Conservation (phyloP, 30 jellyfish, hydroid and myxozoan genomes). For the Hydractinia symbiolongicarpus region DNA sequence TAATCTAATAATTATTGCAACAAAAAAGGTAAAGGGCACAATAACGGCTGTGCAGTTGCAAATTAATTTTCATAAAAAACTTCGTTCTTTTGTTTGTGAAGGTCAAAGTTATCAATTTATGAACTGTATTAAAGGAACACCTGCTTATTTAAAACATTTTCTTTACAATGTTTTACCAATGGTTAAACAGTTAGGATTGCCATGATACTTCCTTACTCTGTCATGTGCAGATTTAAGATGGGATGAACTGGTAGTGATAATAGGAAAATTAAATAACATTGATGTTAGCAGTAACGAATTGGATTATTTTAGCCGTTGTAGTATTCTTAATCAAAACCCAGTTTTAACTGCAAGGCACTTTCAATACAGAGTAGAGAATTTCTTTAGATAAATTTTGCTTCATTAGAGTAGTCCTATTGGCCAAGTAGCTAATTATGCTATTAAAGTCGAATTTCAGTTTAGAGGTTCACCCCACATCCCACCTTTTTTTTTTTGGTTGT, state of each 20-base stretch:
- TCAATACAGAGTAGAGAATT: constrained; percentile 42
- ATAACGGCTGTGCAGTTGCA: constrained; percentile 18
- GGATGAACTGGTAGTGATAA: constrained; percentile 25
- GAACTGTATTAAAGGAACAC: constrained; percentile 33
- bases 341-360: constrained; percentile 39
- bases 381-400: constrained; percentile 3
- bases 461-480: no score
- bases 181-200: constrained; percentile 47
- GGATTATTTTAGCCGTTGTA: constrained; percentile 18
- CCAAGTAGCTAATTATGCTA: constrained; percentile 8
- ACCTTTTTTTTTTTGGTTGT: no score
- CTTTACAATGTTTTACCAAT: constrained; percentile 30
- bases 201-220: constrained; percentile 22
- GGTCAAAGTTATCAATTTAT: constrained; percentile 20
- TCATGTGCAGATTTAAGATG: constrained; percentile 43
- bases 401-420: constrained; percentile 12
- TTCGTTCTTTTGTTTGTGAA: constrained; percentile 5
- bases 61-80: no score
- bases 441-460: constrained; percentile 14
- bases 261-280: constrained; percentile 2
- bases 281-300: constrained; percentile 16
- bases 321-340: constrained; percentile 25
- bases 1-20: constrained; percentile 22
- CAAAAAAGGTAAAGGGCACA: constrained; percentile 5
- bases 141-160: constrained; percentile 36